Evolutionary conservation across 2,113 vertebrate species (phyloP).

Genomic region (Ondatra zibethicus): DNA sequence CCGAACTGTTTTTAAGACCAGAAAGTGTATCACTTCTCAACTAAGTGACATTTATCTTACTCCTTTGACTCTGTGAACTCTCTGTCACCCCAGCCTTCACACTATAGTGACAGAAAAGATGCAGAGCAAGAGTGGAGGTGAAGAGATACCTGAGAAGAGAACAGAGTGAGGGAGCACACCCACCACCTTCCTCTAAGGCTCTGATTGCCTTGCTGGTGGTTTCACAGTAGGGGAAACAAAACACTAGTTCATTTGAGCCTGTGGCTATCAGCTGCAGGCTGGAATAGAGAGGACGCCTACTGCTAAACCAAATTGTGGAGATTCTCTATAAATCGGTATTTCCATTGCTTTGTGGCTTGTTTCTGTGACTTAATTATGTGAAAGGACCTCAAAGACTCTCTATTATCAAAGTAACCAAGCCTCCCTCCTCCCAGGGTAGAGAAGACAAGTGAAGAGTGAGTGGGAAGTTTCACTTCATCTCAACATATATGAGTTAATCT

Average conservation of each 20-base stretch:
- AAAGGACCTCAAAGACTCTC: not conserved
- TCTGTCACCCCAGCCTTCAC: not conserved
- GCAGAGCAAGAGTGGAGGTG: too few relatives aligned
- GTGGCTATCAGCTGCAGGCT: not conserved
- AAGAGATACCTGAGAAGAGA: not conserved
- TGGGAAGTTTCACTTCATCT: not conserved
- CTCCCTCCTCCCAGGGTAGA: not conserved
- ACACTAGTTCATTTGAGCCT: not conserved
- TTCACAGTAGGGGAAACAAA: not conserved
- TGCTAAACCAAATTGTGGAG: not conserved
- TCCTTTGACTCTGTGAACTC: not conserved
- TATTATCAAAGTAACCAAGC: not conserved
- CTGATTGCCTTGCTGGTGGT: not conserved
- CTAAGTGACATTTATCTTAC: not conserved
- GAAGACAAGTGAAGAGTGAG: not conserved
- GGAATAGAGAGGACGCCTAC: not conserved
- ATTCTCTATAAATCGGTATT: not conserved
- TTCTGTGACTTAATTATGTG: not conserved
- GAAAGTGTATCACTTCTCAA: not conserved
- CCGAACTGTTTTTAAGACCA: not conserved
- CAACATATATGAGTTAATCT: not conserved
- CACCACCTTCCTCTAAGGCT: accelerated
- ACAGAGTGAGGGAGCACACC: too few relatives aligned
- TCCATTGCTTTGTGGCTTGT: slow-evolving; percentile 5
- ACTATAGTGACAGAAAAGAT: not conserved